These are phyloP conservation scores for Acrossocheilus wenchowensis DNA, from an alignment of 2,797 vertebrate genomes.

Conservation along the genomic window DNA sequence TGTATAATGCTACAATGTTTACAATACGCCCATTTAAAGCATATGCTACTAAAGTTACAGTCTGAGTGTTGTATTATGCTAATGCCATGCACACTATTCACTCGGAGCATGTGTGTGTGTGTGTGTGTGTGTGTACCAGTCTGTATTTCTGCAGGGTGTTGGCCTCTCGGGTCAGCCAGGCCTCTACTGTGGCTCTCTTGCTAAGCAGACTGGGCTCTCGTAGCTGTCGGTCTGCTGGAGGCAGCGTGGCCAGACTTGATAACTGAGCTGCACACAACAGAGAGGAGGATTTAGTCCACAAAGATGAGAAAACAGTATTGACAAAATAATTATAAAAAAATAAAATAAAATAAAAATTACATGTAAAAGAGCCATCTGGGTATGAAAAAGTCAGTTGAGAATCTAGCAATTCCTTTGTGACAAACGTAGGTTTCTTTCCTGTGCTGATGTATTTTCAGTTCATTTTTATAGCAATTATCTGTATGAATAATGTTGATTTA, in stretches of 20 bases:
- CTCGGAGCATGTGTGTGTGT: neutral
- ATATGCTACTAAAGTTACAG: neutral
- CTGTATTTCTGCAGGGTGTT: constrained; percentile 96
- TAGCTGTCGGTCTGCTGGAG: constrained; percentile 84
- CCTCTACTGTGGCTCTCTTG: constrained; percentile 89
- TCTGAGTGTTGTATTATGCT: neutral
- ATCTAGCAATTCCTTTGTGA: neutral
- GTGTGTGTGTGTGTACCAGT: constrained; percentile 77
- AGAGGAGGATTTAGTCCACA: neutral
- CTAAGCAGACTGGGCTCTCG: constrained; percentile 89
- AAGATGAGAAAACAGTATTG: neutral
- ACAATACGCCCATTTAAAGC: neutral
- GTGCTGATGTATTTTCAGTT: neutral
- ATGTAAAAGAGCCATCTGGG: neutral
- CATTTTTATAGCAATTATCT: neutral
- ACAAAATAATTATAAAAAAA: neutral
- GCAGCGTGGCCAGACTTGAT: constrained; percentile 84
- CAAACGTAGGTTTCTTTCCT: neutral
- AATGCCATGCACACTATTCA: constrained; percentile 1
- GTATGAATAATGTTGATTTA: neutral
- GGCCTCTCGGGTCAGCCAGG: constrained; percentile 93
- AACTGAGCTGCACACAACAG: constrained; percentile 83
- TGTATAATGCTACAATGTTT: neutral
- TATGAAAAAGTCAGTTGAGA: neutral
- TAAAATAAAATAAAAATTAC: neutral